phyloP scores from a whole-genome alignment of 2,113 vertebrate species.

The Neodontobutis hainanensis region DNA sequence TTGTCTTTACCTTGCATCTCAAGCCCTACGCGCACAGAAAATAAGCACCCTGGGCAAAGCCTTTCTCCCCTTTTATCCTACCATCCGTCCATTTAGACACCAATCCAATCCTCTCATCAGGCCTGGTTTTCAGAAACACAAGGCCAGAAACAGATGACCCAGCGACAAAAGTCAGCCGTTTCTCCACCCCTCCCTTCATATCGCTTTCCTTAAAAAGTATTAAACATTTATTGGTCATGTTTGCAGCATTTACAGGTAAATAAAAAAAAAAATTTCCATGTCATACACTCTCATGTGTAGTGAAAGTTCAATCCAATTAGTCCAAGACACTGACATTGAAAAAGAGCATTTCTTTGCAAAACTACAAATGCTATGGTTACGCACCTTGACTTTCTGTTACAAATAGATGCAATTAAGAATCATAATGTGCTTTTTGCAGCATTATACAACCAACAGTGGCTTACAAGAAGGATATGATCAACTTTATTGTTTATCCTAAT shows the following conservation, averaged over 20 bases:
- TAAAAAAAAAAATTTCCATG: no score
- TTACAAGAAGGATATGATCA: neutral
- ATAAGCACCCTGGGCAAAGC: slow-evolving; percentile 52
- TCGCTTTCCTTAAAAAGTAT: neutral
- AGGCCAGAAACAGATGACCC: slow-evolving; percentile 49
- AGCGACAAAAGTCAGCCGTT: slow-evolving; percentile 24
- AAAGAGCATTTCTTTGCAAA: no score
- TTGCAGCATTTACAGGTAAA: neutral
- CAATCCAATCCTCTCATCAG: slow-evolving; percentile 49
- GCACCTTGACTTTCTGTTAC: no score
- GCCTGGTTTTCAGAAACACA: slow-evolving; percentile 45
- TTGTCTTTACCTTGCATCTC: slow-evolving; percentile 2
- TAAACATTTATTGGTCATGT: neutral
- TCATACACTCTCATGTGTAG: neutral
- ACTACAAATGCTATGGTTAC: no score
- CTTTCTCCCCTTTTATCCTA: slow-evolving; percentile 62
- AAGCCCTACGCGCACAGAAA: slow-evolving; percentile 32
- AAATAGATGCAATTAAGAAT: neutral
- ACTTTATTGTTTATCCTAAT: neutral
- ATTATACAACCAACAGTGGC: neutral
- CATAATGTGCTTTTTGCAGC: neutral
- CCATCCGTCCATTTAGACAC: slow-evolving; percentile 41
- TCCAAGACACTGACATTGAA: neutral
- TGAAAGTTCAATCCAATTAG: neutral
- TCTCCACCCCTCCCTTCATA: neutral